Base-by-base conservation (phyloP, 2,113 vertebrate genomes). In the Dryoscopus gambensis region DNA sequence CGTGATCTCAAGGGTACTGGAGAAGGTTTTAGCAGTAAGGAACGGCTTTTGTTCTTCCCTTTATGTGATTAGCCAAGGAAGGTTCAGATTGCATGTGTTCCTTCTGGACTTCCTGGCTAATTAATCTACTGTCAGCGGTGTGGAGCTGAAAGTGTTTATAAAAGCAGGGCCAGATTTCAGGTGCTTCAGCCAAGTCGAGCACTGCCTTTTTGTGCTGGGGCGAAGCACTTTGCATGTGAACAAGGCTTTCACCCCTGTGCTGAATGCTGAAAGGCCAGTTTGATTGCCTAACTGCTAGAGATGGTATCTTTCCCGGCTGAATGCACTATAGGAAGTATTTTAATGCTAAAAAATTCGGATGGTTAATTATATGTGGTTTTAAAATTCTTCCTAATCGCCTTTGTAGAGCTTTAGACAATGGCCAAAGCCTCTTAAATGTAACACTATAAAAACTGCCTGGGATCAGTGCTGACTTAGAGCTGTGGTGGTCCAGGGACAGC, bases 91-190 rank as follows among this genome's bases (percentile, higher is more conserved):
- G 93, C 90, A 71, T 78, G 79, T 95, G 93, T 95, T 94, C 83
- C 69, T 92, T 81, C 92, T 93, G 64, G 88, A 74, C 95, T 96
- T 97, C 96, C 95, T 94, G 95, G 13, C 95, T 95, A 94, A 94
- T 97, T 95, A 94, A 95, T 95, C 96, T 94, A 15, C 69, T 93
- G 92, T 96, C 92, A 64, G 88, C 57, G 52, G 74, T 24, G 88
- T 35, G 85, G 59, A 87, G 93, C 93, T 90, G 83, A 94, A 90
- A 86, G 85, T 21, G 17, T 93, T 95, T 95, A 31, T 92, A 71
- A 94, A 93, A 96, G 90, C 90, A 7, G 5, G 85, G 76, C 68
- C 78, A 62, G 59, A 79, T 96, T 96, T 95, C 92, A 92, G 90
- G 90, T 90, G 86, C 88, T 84, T 27, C 86, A 94, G 96, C 90